phyloP scores from a whole-genome alignment of 92 coral and sea anemone species.

The Diadumene lineata region DNA sequence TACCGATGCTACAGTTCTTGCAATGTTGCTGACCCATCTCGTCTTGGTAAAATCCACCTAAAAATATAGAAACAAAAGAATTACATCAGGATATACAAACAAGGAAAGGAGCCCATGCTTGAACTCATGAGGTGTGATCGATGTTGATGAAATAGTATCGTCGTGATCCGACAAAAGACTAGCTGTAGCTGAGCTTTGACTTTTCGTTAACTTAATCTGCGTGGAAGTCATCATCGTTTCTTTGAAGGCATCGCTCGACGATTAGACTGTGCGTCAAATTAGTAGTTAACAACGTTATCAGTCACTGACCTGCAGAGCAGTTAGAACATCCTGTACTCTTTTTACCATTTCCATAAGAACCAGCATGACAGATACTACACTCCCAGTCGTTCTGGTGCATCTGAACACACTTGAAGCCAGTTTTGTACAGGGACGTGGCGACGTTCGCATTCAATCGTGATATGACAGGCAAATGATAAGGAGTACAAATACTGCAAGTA shows the following conservation, averaged over 20 bases:
- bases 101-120: too few relatives aligned
- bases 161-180: too few relatives aligned
- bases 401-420: background rate
- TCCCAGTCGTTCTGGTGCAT: background rate
- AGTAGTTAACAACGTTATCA: too few relatives aligned
- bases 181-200: too few relatives aligned
- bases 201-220: too few relatives aligned
- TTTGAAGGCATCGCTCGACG: too few relatives aligned
- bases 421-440: background rate
- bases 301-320: background rate
- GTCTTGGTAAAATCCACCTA: constrained; percentile 53
- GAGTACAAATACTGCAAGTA: background rate
- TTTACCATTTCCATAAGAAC: background rate
- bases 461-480: background rate
- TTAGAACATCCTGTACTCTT: background rate
- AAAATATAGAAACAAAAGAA: background rate
- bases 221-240: too few relatives aligned
- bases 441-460: background rate
- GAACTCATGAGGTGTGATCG: too few relatives aligned
- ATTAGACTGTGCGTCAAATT: too few relatives aligned
- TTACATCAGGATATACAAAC: too few relatives aligned
- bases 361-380: background rate
- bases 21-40: constrained; percentile 37
- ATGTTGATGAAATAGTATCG: too few relatives aligned
- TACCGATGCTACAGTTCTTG: constrained; percentile 41